These are phyloP conservation scores for Chaenocephalus aceratus DNA, from an alignment of 2,113 vertebrate species.

Conservation along the genomic window DNA sequence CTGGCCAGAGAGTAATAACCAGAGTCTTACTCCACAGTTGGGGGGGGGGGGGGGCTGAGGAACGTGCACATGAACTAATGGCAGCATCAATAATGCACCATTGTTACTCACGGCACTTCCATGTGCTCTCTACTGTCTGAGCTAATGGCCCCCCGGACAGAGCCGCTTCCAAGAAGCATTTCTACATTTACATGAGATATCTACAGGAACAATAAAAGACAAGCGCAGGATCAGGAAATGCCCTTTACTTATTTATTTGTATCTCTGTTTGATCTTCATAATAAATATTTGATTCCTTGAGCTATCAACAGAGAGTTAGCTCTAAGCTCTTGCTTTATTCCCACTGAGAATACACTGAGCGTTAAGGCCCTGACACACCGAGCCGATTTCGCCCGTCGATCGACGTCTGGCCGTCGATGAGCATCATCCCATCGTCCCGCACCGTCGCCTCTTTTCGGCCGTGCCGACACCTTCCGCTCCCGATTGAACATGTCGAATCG, in stretches of 20 bases:
- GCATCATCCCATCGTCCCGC: too few species aligned
- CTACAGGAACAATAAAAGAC: conserved; percentile 37
- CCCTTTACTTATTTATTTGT: conserved; percentile 9
- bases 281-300: background rate
- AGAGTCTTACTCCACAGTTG: background rate
- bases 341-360: background rate
- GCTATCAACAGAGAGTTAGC: background rate
- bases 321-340: background rate
- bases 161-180: conserved; percentile 44
- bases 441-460: too few species aligned
- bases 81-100: conserved; percentile 60
- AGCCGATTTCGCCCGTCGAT: too few species aligned
- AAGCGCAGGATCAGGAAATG: conserved; percentile 15
- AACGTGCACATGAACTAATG: conserved; percentile 44
- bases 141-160: conserved; percentile 42
- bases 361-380: too few species aligned
- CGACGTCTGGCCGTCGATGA: too few species aligned
- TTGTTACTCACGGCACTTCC: conserved; percentile 50
- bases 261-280: background rate
- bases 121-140: conserved; percentile 15
- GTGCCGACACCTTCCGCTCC: too few species aligned
- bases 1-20: background rate
- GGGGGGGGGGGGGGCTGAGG: background rate
- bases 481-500: too few species aligned
- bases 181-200: background rate